A percentile compares a stretch with the other conserved stretches of the same genome.
phyloP scores from a whole-genome alignment of 2,113 vertebrate species.

The Engraulis encrasicolus region DNA sequence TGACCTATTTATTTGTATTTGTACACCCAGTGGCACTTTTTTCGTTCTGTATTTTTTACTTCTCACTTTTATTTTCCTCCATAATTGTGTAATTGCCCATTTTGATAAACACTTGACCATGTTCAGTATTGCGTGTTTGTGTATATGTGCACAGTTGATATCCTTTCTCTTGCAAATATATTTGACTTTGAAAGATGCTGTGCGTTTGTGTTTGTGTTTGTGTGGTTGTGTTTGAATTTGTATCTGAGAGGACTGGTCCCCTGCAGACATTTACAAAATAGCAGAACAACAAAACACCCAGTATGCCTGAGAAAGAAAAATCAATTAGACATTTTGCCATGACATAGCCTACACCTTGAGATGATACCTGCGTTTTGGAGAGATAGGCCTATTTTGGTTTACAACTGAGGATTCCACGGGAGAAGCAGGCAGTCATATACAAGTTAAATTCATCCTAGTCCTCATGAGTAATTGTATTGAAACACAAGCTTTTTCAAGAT shows the following conservation, averaged over 20 bases:
- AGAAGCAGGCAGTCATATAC: background rate
- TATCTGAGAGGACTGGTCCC: background rate
- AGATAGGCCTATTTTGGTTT: too few relatives aligned
- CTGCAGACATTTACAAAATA: background rate
- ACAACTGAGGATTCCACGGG: background rate
- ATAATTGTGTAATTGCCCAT: background rate
- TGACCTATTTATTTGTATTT: background rate
- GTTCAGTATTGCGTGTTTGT: conserved; percentile 1
- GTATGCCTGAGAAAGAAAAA: background rate
- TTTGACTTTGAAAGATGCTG: background rate
- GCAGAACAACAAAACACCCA: background rate
- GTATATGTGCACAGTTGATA: conserved; percentile 4
- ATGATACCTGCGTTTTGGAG: background rate
- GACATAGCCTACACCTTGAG: background rate
- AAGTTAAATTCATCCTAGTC: too few relatives aligned
- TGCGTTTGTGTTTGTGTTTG: conserved; percentile 14
- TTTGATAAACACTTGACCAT: background rate
- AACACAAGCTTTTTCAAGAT: too few relatives aligned
- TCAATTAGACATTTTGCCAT: background rate
- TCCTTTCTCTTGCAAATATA: background rate
- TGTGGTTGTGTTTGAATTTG: conserved; percentile 28
- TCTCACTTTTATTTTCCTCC: too few relatives aligned
- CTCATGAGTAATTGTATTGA: too few relatives aligned
- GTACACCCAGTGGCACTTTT: background rate
- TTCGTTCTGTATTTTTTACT: background rate